Conservation (phyloP, 2,113 vertebrate genomes). For the Triplophysa tibetana region DNA sequence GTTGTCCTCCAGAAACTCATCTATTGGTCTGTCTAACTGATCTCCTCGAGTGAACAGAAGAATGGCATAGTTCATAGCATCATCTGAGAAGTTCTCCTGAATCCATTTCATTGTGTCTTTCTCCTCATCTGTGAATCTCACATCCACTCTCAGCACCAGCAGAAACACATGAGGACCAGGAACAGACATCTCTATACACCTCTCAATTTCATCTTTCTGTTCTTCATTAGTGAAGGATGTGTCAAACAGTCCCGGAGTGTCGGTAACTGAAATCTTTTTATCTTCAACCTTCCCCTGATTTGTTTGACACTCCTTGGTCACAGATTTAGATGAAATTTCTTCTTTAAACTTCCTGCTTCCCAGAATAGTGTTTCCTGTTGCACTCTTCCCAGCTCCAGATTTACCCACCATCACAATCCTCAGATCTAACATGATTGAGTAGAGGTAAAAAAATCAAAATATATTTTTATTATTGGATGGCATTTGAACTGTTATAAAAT, state of each 20-base stretch:
- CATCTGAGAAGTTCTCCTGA: slow-evolving; percentile 72
- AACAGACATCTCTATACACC: slow-evolving; percentile 66
- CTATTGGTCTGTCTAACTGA: slow-evolving; percentile 61
- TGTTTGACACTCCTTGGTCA: not conserved
- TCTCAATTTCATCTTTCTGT: slow-evolving; percentile 59
- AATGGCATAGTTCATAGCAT: slow-evolving; percentile 69
- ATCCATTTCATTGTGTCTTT: slow-evolving; percentile 67
- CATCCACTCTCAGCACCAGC: slow-evolving; percentile 68
- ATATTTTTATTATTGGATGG: too few species aligned
- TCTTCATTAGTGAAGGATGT: slow-evolving; percentile 57
- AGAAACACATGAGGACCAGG: slow-evolving; percentile 72
- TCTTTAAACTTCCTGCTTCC: not conserved
- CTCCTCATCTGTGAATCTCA: slow-evolving; percentile 70
- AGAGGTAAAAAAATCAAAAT: too few species aligned
- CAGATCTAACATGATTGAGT: too few species aligned
- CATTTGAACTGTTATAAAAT: too few species aligned
- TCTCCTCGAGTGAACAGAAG: slow-evolving; percentile 73
- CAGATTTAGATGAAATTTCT: not conserved
- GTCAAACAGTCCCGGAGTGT: slow-evolving; percentile 75
- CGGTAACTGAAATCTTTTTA: slow-evolving; percentile 62
- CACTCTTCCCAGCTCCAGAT: slow-evolving; percentile 30
- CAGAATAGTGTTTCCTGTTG: slow-evolving; percentile 41
- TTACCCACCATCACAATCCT: slow-evolving; percentile 24
- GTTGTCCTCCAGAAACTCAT: slow-evolving; percentile 55
- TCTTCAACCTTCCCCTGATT: not conserved